Evolutionary conservation across 1,140 invertebrate genomes (phyloP), one percentile per base, ranked within the genome.

Genomic region (Nasonia vitripennis): DNA sequence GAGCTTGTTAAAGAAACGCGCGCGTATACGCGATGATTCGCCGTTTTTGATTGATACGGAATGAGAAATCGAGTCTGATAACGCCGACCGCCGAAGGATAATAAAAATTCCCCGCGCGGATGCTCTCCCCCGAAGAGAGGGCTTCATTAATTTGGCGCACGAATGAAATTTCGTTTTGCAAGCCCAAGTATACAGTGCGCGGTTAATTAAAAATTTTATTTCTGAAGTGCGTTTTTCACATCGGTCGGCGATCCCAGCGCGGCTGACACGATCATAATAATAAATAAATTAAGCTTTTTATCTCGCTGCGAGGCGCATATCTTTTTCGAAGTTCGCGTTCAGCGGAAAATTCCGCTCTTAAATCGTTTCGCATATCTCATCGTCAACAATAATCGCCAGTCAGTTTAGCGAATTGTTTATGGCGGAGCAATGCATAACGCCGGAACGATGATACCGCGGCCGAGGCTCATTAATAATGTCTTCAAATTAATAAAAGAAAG

Each of bases 1-100:
- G 41, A 82, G 74, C 67, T 78, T 31, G 75, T 82, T 70, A 86
- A 71, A 41, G 41, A 86, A 71, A 41, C 31, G 55, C 9, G 45
- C n/a, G 20, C 68, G 41, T 10, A 45, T 45, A 45, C 9, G 41
- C 10, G 74, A 45, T 48, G 20, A 62, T 79, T 11, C 17, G 27
- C 9, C 48, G 67, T 3, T 70, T 37, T 37, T 67, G 31, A 55
- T 75, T 71, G 73, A 67, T 51, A 45, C 51, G 14, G 45, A 67
- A n/a, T 17, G 31, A 83, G 27, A 77, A 83, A 27, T 77, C 62
- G 20, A 67, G 34, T 12, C 11, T 10, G 74, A 77, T 48, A 77
- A 77, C 12, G 45, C 45, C n/a, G 67, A 51, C 2, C 11, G 51
- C 51, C 17, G 17, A n/a, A 17, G 6, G 55, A 34, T 31, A 34